Conservation (phyloP, 2,797 vertebrate species). For the Xyrichtys novacula region DNA sequence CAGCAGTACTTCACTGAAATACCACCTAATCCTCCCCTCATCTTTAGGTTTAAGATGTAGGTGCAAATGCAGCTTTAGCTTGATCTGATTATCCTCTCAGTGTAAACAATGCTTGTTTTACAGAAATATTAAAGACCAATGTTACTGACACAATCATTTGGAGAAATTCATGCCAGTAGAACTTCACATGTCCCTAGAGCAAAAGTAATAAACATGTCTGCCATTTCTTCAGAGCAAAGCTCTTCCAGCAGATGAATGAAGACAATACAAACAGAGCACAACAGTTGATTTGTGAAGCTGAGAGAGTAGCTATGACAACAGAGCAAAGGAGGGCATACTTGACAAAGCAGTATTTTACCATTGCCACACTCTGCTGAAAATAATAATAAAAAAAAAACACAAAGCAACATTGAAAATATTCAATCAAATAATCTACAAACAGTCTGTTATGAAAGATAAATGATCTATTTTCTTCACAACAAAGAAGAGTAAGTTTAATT, state of each 20-base stretch:
- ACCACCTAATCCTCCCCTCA: background rate
- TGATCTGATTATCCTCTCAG: background rate
- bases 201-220: slow-evolving; percentile 6
- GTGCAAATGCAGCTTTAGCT: background rate
- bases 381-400: too few species aligned
- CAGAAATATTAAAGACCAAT: background rate
- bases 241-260: slow-evolving; percentile 24
- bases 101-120: background rate
- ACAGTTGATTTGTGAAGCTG: slow-evolving; percentile 41
- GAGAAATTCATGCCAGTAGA: background rate
- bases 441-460: background rate
- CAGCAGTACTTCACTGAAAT: background rate
- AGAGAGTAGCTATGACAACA: slow-evolving; percentile 63
- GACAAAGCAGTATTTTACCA: slow-evolving; percentile 38
- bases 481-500: background rate
- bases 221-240: slow-evolving; percentile 26
- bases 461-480: background rate
- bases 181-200: background rate
- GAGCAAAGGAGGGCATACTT: slow-evolving; percentile 49
- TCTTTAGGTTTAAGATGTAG: background rate
- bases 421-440: background rate
- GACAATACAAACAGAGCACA: slow-evolving; percentile 33
- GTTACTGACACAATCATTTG: background rate
- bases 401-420: slow-evolving; percentile 9
- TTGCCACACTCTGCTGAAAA: slow-evolving; percentile 6